Conservation (phyloP, 2,888 invertebrate genomes). For the Epistrophe grossulariae region DNA sequence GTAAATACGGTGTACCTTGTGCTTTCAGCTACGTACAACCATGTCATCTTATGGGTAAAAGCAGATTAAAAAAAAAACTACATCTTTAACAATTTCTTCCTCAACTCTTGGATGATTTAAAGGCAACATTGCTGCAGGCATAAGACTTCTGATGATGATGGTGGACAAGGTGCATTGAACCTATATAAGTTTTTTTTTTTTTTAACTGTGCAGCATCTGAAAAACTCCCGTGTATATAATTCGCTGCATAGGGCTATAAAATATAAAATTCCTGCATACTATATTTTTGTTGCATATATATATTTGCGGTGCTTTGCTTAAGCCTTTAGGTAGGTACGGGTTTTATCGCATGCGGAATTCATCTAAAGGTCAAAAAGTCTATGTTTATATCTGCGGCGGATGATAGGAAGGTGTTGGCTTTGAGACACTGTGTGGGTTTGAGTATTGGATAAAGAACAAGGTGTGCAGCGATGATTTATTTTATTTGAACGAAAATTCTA, state of each 20-base stretch:
- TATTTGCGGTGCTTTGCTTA: neutral
- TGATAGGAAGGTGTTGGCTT: conserved; percentile 35
- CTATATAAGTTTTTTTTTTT: neutral
- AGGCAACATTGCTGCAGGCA: conserved; percentile 48
- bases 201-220: conserved; percentile 17
- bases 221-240: neutral
- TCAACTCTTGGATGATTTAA: conserved; percentile 52
- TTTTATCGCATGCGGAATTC: conserved; percentile 66
- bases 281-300: neutral
- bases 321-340: conserved; percentile 16
- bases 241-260: conserved; percentile 41
- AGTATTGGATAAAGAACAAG: neutral
- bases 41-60: conserved; percentile 59
- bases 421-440: conserved; percentile 47
- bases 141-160: conserved; percentile 13
- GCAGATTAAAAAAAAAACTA: conserved; percentile 26
- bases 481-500: neutral
- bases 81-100: conserved; percentile 65
- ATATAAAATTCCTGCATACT: conserved; percentile 50
- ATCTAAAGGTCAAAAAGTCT: conserved; percentile 62
- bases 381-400: conserved; percentile 16
- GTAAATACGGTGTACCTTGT: conserved; percentile 40
- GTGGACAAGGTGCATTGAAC: conserved; percentile 64
- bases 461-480: conserved; percentile 16
- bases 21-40: conserved; percentile 47